Conservation (phyloP, 2,797 vertebrate species). For the Acrossocheilus fasciatus region DNA sequence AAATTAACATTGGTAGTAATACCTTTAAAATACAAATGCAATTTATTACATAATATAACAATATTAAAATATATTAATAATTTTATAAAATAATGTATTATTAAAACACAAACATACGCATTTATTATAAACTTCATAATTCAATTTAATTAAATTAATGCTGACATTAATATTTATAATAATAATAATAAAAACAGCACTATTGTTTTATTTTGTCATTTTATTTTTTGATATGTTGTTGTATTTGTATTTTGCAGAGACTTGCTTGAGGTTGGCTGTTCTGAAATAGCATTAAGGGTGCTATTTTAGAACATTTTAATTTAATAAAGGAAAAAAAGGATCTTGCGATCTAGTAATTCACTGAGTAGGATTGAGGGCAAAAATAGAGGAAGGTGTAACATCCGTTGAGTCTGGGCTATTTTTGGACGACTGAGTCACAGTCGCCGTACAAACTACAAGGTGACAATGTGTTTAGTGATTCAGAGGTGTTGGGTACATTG, state of each 20-base stretch:
- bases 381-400: constrained; percentile 46
- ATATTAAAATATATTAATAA: not conserved
- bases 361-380: not conserved
- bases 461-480: constrained; percentile 45
- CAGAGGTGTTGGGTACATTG: constrained; percentile 21
- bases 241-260: not conserved
- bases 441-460: constrained; percentile 27
- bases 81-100: not conserved
- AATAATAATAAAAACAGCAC: not conserved
- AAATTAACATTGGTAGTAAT: too few relatives aligned
- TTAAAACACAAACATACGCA: too few relatives aligned
- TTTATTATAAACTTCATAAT: too few relatives aligned
- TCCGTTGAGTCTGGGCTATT: constrained; percentile 36
- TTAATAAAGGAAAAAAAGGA: not conserved
- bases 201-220: not conserved
- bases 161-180: too few relatives aligned
- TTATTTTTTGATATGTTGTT: not conserved
- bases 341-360: not conserved
- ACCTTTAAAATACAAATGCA: not conserved
- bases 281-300: not conserved
- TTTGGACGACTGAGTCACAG: constrained; percentile 42
- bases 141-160: too few relatives aligned
- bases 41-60: not conserved
- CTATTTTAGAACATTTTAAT: not conserved
- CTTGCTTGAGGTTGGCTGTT: not conserved